Percentiles rank a stretch among this genome's conserved stretches.
phyloP scores from a whole-genome alignment of 2,113 vertebrate species.

The Rhodinocichla rosea region DNA sequence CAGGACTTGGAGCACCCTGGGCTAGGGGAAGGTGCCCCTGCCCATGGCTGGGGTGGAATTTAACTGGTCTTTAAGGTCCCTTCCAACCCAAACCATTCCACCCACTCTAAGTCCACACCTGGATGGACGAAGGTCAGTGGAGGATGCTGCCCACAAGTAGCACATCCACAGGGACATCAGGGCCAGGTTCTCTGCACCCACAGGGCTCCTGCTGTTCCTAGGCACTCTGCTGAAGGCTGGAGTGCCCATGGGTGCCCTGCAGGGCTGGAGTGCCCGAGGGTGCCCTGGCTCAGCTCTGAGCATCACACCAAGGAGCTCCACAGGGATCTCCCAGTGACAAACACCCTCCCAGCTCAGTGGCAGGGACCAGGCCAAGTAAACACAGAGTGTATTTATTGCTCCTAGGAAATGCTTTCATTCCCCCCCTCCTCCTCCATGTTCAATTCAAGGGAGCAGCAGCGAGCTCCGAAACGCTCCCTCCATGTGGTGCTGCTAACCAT shows the following conservation, averaged over 20 bases:
- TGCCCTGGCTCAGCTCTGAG: neutral
- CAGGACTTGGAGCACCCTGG: neutral
- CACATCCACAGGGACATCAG: fast-evolving
- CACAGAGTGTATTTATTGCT: neutral
- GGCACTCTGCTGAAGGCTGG: neutral
- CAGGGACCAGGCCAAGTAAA: neutral
- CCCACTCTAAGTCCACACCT: too few species aligned
- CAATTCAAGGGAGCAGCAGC: neutral
- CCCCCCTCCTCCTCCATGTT: neutral
- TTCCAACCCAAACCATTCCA: neutral
- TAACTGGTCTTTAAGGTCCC: too few species aligned
- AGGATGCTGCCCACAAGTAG: neutral
- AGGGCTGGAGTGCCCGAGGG: fast-evolving
- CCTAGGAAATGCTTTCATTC: neutral
- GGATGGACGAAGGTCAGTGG: neutral
- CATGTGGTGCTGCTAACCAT: neutral
- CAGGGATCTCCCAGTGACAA: neutral
- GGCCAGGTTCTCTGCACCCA: fast-evolving
- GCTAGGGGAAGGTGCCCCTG: neutral
- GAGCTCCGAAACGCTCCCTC: neutral
- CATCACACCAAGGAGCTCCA: neutral
- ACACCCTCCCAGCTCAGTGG: neutral
- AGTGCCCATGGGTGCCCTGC: neutral
- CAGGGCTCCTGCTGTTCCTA: neutral
- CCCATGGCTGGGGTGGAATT: neutral